A percentile compares a stretch with the other conserved stretches of the same genome.
phyloP scores from a whole-genome alignment of 2,797 vertebrate species.

The Phoebastria nigripes region DNA sequence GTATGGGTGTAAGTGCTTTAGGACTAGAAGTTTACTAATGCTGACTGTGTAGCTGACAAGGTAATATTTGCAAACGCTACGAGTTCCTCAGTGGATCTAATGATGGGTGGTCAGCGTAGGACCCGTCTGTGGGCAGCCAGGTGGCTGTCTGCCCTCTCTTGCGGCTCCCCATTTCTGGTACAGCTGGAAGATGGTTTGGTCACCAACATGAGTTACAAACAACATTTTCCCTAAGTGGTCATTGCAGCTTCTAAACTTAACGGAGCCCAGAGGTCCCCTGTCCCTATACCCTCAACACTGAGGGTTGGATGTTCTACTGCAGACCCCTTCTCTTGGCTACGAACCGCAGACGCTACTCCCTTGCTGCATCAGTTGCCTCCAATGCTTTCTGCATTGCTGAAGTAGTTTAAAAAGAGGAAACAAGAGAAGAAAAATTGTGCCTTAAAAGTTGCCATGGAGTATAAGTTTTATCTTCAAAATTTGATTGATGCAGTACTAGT shows the following conservation, averaged over 20 bases:
- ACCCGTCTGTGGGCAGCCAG: not conserved
- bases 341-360: not conserved
- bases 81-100: not conserved
- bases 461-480: not conserved
- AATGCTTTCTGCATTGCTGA: not conserved
- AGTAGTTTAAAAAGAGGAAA: not conserved
- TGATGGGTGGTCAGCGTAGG: not conserved
- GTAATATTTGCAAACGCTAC: not conserved
- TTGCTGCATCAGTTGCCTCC: not conserved
- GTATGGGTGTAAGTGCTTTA: not conserved
- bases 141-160: not conserved
- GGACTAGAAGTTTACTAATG: not conserved
- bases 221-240: not conserved
- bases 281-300: not conserved
- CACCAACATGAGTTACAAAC: not conserved
- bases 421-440: not conserved
- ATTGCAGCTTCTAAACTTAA: rapidly evolving
- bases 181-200: not conserved
- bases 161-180: not conserved
- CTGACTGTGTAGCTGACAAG: not conserved
- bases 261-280: not conserved
- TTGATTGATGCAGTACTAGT: conserved; percentile 44
- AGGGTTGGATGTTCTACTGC: not conserved
- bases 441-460: conserved; percentile 27
- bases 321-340: not conserved